Conservation (phyloP, 1,140 invertebrate genomes). For the Physella acuta region DNA sequence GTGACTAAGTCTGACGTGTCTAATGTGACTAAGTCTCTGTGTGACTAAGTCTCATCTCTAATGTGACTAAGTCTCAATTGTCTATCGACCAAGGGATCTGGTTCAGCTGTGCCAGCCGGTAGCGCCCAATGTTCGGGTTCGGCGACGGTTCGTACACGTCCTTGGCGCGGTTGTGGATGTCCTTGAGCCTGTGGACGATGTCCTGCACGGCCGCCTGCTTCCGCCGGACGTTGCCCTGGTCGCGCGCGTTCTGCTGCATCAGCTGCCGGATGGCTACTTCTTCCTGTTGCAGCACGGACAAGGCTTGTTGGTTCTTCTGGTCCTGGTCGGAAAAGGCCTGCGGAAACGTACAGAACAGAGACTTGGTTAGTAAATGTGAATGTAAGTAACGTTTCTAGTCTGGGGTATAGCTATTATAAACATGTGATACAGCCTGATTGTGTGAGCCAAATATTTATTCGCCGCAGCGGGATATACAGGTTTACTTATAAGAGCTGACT, state of each 20-base stretch:
- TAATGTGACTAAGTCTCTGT: too few species aligned
- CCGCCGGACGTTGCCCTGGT: slow-evolving; percentile 31
- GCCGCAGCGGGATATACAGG: too few species aligned
- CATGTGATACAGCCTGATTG: too few species aligned
- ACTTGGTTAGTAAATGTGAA: too few species aligned
- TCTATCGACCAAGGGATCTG: slow-evolving; percentile 33
- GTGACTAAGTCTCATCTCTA: too few species aligned
- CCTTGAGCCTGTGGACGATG: slow-evolving; percentile 27
- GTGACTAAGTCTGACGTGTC: too few species aligned
- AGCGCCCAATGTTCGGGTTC: slow-evolving; percentile 27
- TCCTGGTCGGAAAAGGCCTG: slow-evolving; percentile 29
- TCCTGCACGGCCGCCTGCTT: slow-evolving; percentile 30
- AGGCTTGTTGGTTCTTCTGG: slow-evolving; percentile 29
- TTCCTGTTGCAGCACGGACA: slow-evolving; percentile 31
- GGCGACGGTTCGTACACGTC: slow-evolving; percentile 31
- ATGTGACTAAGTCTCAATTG: too few species aligned
- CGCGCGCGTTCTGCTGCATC: slow-evolving; percentile 34
- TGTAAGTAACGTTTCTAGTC: too few species aligned
- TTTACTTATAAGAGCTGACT: too few species aligned
- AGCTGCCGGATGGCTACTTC: slow-evolving; percentile 35
- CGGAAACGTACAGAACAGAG: too few species aligned
- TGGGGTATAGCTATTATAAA: too few species aligned
- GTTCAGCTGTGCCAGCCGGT: slow-evolving; percentile 33
- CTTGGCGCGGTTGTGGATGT: slow-evolving; percentile 29
- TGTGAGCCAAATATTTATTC: too few species aligned